phyloP scores from a whole-genome alignment of 2,113 vertebrate genomes.

The Clupea harengus region DNA sequence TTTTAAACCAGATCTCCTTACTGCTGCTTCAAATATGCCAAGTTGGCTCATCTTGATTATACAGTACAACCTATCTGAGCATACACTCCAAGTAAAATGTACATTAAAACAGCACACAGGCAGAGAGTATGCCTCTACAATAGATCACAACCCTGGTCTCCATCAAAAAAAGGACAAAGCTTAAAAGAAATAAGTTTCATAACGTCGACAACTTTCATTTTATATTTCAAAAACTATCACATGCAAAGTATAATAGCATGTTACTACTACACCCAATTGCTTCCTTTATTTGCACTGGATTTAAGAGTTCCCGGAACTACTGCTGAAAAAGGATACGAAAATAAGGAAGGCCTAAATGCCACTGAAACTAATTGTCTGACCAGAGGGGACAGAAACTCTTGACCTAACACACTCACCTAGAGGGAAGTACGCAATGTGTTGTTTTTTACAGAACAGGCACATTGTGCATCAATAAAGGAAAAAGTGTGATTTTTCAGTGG shows the following conservation, averaged over 20 bases:
- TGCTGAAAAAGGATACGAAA: not conserved
- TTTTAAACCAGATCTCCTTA: too few relatives aligned
- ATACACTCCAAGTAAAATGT: too few relatives aligned
- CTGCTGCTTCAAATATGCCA: too few relatives aligned
- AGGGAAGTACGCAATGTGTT: not conserved
- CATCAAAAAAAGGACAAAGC: too few relatives aligned
- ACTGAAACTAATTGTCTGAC: not conserved
- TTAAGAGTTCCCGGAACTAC: not conserved
- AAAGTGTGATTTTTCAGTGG: not conserved
- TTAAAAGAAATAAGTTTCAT: too few relatives aligned
- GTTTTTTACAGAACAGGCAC: not conserved
- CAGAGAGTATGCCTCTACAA: too few relatives aligned
- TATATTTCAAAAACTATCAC: not conserved
- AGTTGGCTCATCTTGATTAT: too few relatives aligned
- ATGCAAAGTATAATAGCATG: not conserved
- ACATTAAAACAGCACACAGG: too few relatives aligned
- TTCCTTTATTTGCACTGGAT: conserved; percentile 14
- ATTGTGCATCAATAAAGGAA: not conserved
- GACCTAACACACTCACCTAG: not conserved
- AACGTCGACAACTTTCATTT: too few relatives aligned
- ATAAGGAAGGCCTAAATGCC: conserved; percentile 3
- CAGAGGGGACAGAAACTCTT: too few relatives aligned
- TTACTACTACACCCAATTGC: not conserved
- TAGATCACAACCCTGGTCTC: too few relatives aligned
- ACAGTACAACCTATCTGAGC: too few relatives aligned